Base-by-base conservation (phyloP, 2,113 vertebrate genomes). In the Australoheros scitulus region DNA sequence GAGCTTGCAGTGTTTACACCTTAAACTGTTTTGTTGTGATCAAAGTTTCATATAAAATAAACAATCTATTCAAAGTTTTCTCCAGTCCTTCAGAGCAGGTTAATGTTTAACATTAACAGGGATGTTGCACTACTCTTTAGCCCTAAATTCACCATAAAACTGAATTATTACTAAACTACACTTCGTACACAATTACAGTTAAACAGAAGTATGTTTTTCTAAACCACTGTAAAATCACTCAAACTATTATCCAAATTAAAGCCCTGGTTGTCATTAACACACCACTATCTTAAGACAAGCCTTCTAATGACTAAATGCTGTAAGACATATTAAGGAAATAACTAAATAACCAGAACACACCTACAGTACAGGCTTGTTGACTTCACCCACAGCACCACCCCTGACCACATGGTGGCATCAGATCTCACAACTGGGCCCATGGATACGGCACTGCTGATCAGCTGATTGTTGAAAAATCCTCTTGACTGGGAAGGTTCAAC, bases 341-440 rank as follows among this genome's bases (percentile, higher is more conserved):
- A 72, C 20, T 34, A 32, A 55, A 72, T 72, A 0, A 55, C 18
- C 26, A 72, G 68, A 34, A n/a, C 24, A 70, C 20, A 6, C 43
- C 17, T 34, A 55, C 47, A 72, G 26, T 34, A 55, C 47, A 72
- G 26, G 0, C 68, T 55, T 47, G 26, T 52, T 1, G 65, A 32
- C 14, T 61, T 41, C 34, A 41, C 3, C 47, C 22, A 77, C 64
- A 90, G 2, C 38, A 22, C 81, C 77, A 3, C 13, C 26, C 20
- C 24, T 63, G 81, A 61, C 91, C 94, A 94, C 92, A 79, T 0
- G 93, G 84, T 88, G 95, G 93, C 88, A 56, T 55, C 78, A 59
- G 32, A 61, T 24, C 61, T 84, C 88, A 82, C 61, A 18, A 80
- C 78, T 64, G 5, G 9, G 64, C 14, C 47, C 76, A n/a, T n/a